Evolutionary conservation across 2,113 vertebrate genomes (phyloP), one percentile per base, ranked within the genome.

Genomic region (Dascyllus trimaculatus): DNA sequence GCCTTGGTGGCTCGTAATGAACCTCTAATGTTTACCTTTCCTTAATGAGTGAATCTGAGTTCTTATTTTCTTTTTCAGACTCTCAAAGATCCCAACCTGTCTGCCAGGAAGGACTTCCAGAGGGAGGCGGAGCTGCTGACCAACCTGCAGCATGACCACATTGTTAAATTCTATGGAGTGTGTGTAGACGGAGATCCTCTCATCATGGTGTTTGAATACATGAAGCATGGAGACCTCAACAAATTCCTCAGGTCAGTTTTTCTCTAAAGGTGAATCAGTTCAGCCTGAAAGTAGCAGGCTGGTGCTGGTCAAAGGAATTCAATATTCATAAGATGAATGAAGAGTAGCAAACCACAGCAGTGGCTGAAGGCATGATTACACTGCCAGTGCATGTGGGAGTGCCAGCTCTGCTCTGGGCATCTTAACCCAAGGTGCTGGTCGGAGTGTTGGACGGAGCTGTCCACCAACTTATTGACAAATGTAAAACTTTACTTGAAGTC

Each of bases 191-290:
- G 97, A 0, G 98, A 99, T 74, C 98, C 97, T 0, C 97, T 99
- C 89, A 99, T 99, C 92, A 99, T 99, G 97, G 97, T 99, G 81
- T 99, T 99, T 0, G 98, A 99, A 81, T 99, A 99, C 94, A 99
- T 99, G 98, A 98, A 98, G 88, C 97, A 99, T 0, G 98, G 98
- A 4, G 98, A 99, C 90, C 96, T 99, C 81, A 99, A 99, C 89
- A 99, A 99, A 81, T 99, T 99, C 92, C 94, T 99, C 81, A 97
- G 98, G 98, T 99, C 61, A 64, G 67, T 58, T 48, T 25, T 74
- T 76, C 21, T 15, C 5, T 52, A 18, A 71, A 17, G 40, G 51
- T 25, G 35, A 4, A 72, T 61, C 35, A 21, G 5, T 53, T 70
- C 4, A n/a, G n/a, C 17, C 14, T 4, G 14, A 46, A 40, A 40